Evolutionary conservation across 2,797 vertebrate genomes (phyloP).

Genomic region (Tadarida brasiliensis): DNA sequence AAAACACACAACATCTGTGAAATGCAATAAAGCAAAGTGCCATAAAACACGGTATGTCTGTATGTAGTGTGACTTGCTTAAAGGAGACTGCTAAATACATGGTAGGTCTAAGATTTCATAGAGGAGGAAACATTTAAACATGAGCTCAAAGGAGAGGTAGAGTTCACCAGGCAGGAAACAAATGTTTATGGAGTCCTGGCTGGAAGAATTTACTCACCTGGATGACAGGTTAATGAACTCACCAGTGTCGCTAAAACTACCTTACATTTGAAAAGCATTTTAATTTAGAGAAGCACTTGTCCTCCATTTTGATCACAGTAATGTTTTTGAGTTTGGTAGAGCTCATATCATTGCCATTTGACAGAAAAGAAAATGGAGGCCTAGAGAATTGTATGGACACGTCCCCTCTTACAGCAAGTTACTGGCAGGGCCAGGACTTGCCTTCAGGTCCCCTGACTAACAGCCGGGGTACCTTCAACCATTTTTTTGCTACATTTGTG

Average conservation of each 20-base stretch:
- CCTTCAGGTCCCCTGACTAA: not conserved
- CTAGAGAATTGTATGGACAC: conserved; percentile 48
- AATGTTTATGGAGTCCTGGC: not conserved
- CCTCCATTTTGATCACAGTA: conserved; percentile 39
- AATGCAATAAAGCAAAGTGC: not conserved
- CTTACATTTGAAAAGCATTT: conserved; percentile 11
- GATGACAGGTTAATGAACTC: not conserved
- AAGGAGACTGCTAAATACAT: conserved; percentile 33
- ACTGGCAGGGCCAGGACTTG: not conserved
- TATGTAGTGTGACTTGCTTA: not conserved
- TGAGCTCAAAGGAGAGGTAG: conserved; percentile 10
- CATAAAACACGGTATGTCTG: not conserved
- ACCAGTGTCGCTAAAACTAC: not conserved
- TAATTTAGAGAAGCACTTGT: conserved; percentile 14
- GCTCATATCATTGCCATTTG: not conserved
- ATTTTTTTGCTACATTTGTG: not conserved
- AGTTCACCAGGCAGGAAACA: not conserved
- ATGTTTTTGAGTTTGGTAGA: not conserved
- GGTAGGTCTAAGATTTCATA: conserved; percentile 8
- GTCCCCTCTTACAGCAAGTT: not conserved
- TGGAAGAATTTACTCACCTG: conserved; percentile 54
- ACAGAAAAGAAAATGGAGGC: conserved; percentile 37
- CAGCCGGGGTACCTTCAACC: not conserved
- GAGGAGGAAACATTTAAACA: conserved; percentile 23
- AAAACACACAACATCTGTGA: not conserved